These are phyloP conservation scores for Aphelocoma coerulescens DNA, from an alignment of 2,113 vertebrate genomes.

Conservation along the genomic window DNA sequence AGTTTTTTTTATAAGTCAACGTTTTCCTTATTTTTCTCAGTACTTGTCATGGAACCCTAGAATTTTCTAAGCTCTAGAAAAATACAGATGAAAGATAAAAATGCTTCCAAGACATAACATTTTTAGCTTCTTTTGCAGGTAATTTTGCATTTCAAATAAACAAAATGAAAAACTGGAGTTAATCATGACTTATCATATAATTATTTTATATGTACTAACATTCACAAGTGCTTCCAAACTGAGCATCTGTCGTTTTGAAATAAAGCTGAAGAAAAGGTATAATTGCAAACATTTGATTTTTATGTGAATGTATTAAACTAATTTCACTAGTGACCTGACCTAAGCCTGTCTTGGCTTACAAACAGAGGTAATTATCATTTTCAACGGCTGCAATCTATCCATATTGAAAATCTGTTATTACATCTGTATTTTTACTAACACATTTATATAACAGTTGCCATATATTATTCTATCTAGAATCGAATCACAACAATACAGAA, in stretches of 20 bases:
- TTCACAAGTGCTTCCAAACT: not conserved
- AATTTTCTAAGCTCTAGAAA: not conserved
- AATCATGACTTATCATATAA: not conserved
- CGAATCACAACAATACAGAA: slow-evolving; percentile 13
- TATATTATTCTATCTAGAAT: not conserved
- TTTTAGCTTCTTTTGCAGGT: not conserved
- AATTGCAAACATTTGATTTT: slow-evolving; percentile 5
- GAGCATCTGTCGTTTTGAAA: not conserved
- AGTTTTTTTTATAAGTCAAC: not conserved
- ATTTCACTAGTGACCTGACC: slow-evolving; percentile 13
- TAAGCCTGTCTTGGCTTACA: not conserved
- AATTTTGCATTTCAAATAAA: not conserved
- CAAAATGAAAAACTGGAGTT: not conserved
- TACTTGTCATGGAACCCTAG: not conserved
- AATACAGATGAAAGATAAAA: not conserved
- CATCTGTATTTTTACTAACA: not conserved
- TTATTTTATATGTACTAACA: not conserved
- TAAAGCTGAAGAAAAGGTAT: not conserved
- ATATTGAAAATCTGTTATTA: not conserved
- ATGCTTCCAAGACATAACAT: not conserved
- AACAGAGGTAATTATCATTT: slow-evolving; percentile 32
- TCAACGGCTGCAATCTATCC: slow-evolving; percentile 12
- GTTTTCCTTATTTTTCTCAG: not conserved
- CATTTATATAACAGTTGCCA: not conserved
- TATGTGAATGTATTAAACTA: not conserved